Conservation (phyloP, 2,113 vertebrate genomes). For the Paracanthobrama guichenoti region DNA sequence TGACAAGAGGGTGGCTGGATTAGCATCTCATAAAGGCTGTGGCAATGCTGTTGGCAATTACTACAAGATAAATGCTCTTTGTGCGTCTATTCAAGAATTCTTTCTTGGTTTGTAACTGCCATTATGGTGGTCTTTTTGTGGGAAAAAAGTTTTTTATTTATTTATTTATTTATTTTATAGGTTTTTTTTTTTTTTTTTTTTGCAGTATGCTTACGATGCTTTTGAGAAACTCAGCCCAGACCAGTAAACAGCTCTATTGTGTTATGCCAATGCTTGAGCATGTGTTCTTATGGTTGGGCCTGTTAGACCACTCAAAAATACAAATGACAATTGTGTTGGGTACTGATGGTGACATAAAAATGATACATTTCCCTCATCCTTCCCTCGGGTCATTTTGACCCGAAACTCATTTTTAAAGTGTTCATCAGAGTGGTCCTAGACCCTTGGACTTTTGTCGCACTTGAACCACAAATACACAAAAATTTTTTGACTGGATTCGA, state of each 20-base stretch:
- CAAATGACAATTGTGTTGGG: background rate
- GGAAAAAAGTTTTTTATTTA: background rate
- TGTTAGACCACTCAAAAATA: background rate
- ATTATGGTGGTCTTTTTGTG: slow-evolving; percentile 4
- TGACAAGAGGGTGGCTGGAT: slow-evolving; percentile 62
- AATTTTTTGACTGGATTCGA: too few relatives aligned
- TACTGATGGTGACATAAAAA: background rate
- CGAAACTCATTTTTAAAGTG: too few relatives aligned
- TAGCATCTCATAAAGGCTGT: slow-evolving; percentile 59
- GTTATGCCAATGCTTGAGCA: background rate
- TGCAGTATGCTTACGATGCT: background rate
- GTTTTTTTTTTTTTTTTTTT: too few relatives aligned
- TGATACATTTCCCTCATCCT: background rate
- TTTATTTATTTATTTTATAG: too few relatives aligned
- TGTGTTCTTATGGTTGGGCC: background rate
- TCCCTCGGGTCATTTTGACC: too few relatives aligned
- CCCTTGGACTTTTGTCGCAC: too few relatives aligned
- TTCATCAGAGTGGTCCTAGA: too few relatives aligned
- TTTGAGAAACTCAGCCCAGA: too few relatives aligned
- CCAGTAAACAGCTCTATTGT: background rate
- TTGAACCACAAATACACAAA: too few relatives aligned
- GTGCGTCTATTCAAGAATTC: slow-evolving; percentile 51
- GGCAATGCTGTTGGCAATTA: slow-evolving; percentile 56
- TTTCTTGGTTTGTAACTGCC: slow-evolving; percentile 42
- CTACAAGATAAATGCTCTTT: slow-evolving; percentile 57